Evolutionary conservation across 2,888 invertebrate genomes (phyloP), one percentile per base, ranked within the genome.

Genomic region (Mimumesa dahlbomi): DNA sequence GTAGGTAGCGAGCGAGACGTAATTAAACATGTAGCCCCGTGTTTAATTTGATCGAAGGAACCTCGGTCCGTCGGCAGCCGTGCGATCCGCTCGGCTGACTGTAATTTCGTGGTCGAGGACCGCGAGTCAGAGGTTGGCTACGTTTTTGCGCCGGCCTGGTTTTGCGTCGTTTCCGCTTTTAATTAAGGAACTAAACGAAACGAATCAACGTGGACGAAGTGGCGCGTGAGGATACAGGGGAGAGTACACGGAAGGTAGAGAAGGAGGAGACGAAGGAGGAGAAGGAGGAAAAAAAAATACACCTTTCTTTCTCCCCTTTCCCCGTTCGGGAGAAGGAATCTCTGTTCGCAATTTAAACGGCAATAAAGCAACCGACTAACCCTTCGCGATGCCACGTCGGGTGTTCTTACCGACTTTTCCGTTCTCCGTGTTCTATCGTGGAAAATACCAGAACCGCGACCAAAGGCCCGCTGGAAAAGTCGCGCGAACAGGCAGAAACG

Each of bases 41-140:
- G 61, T 66, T 72, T 77, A 72, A 77, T 74, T 77, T 36, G 65
- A 77, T 77, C 73, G 59, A 64, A 56, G 62, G 40, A 65, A 63
- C 36, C 66, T 43, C 22, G 29, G 11, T n/a, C 4, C 7, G 54
- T 34, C n/a, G 38, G 16, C n/a, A 16, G 5, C 6, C 38, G 50
- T 16, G 34, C 29, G 40, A 65, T 65, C 46, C 58, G 34, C 66
- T 76, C 45, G 59, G 50, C 40, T 53, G 53, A 40, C 16, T 53
- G 53, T 68, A 72, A 77, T 74, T 71, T 69, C 49, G 62, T 52
- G 50, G 65, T 45, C 18, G 57, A 65, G 25, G 58, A 46, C 43
- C 31, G 42, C 21, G 11, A 13, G 7, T 25, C 21, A 6, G 21
- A n/a, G 34, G 21, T 13, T 11, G 7, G 11, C 31, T 38, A 9